These are phyloP conservation scores for Pantherophis vulpinus DNA, from an alignment of 2,797 vertebrate species.

Conservation along the genomic window DNA sequence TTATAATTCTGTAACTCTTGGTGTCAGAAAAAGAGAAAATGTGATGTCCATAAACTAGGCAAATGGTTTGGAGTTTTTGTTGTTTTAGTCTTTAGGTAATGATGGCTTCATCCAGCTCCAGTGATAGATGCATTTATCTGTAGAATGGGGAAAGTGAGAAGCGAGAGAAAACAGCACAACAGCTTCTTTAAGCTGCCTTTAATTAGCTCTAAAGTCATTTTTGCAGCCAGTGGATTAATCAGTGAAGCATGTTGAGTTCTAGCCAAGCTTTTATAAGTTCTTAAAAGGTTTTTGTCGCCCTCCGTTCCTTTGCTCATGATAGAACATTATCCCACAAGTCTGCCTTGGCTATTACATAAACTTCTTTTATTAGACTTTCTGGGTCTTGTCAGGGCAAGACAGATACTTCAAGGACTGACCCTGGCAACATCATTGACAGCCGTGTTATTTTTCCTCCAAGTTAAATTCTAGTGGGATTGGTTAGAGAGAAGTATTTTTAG, in stretches of 20 bases:
- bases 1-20: not conserved
- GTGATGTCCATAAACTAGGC: not conserved
- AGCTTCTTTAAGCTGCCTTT: slow-evolving; percentile 62
- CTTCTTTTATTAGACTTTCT: slow-evolving; percentile 30
- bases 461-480: slow-evolving; percentile 9
- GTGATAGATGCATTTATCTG: slow-evolving; percentile 63
- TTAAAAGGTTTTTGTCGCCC: slow-evolving; percentile 7
- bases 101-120: slow-evolving; percentile 51
- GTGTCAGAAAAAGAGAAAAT: not conserved
- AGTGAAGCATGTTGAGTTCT: slow-evolving; percentile 38
- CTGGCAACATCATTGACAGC: slow-evolving; percentile 25
- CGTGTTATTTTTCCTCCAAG: slow-evolving; percentile 34
- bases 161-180: slow-evolving; percentile 33
- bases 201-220: slow-evolving; percentile 67
- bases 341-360: not conserved
- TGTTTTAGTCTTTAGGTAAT: slow-evolving; percentile 14
- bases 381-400: slow-evolving; percentile 14
- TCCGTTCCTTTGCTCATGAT: not conserved
- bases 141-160: slow-evolving; percentile 32
- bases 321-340: slow-evolving; percentile 6
- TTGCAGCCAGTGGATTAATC: slow-evolving; percentile 56
- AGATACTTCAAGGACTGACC: not conserved
- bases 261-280: slow-evolving; percentile 35
- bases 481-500: slow-evolving; percentile 7
- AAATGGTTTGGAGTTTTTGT: not conserved